Percentiles rank a stretch among this genome's conserved stretches.
Evolutionary conservation across 2,113 vertebrate species (phyloP).

Genomic region (Zosterops japonicus): DNA sequence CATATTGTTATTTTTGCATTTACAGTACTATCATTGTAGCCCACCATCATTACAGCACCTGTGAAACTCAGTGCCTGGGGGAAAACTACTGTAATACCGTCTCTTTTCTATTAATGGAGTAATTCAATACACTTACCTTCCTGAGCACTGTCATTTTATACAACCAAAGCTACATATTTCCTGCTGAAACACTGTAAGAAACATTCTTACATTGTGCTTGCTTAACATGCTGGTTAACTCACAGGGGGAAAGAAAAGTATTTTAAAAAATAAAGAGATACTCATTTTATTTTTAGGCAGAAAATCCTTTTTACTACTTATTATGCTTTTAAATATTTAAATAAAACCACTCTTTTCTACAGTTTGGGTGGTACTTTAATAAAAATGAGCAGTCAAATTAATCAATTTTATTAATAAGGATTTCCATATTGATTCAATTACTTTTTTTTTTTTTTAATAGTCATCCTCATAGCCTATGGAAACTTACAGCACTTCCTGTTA

Average conservation of each 20-base stretch:
- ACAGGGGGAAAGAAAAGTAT: not conserved
- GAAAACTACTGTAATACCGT: not conserved
- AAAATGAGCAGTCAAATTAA: not conserved
- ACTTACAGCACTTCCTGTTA: not conserved
- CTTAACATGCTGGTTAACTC: not conserved
- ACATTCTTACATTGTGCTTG: not conserved
- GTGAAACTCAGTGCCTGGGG: slow-evolving; percentile 20
- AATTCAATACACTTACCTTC: slow-evolving; percentile 22
- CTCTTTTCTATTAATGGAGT: slow-evolving; percentile 33
- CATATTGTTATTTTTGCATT: slow-evolving; percentile 40
- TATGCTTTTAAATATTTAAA: not conserved
- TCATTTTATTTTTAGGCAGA: not conserved
- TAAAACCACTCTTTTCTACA: not conserved
- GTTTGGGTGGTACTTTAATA: not conserved
- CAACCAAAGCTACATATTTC: not conserved
- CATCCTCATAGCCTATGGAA: not conserved
- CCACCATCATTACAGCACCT: slow-evolving; percentile 29
- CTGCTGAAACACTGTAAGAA: slow-evolving; percentile 7
- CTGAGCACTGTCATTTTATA: not conserved
- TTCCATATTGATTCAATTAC: not conserved
- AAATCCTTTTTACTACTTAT: not conserved
- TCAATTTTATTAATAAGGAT: not conserved
- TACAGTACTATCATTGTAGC: slow-evolving; percentile 38
- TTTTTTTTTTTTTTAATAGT: not conserved
- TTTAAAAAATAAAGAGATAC: not conserved